Evolutionary conservation across 2,888 invertebrate genomes (phyloP), one percentile per base, ranked within the genome.

Genomic region (Empis livida): DNA sequence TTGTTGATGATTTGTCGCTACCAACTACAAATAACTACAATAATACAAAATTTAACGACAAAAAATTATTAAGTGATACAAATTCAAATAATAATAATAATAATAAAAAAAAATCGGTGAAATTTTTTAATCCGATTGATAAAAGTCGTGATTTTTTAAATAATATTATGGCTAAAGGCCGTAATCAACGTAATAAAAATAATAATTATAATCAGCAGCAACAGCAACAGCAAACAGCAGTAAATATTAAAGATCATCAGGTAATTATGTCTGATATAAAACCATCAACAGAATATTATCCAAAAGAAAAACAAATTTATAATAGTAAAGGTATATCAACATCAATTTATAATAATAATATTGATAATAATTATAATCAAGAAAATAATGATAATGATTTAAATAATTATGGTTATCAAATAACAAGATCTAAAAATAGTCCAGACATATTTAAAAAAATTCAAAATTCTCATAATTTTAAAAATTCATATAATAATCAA

Each of bases 101-200:
- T 6, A 35, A 41, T 44, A 35, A 20, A 15, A 39, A 14, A 5
- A 53, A 48, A 49, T 10, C 42, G 11, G 48, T 48, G 4, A 54
- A 44, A 46, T 55, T 58, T 16, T 58, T 59, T 31, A 62, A 57
- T 56, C 58, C 64, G 45, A 56, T 62, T 51, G 59, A 60, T 53
- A 60, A 57, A 52, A 61, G 63, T 56, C 61, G 63, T 49, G 62
- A 62, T 46, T 60, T 64, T 54, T 56, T 65, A 42, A 61, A 57
- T 57, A 63, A 64, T 49, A 61, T 65, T 54, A 68, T 68, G 68
- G 68, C 67, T 53, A 67, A 67, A 55, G 67, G 68, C 61, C 67
- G 66, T 59, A 64, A 67, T 58, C 62, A 64, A 16, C 60, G 62
- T 46, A 59, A 59, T 43, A 49, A 51, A 30, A 49, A 48, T 30